Evolutionary conservation across 2,888 invertebrate genomes (phyloP).

Genomic region (Diarsia brunnea): DNA sequence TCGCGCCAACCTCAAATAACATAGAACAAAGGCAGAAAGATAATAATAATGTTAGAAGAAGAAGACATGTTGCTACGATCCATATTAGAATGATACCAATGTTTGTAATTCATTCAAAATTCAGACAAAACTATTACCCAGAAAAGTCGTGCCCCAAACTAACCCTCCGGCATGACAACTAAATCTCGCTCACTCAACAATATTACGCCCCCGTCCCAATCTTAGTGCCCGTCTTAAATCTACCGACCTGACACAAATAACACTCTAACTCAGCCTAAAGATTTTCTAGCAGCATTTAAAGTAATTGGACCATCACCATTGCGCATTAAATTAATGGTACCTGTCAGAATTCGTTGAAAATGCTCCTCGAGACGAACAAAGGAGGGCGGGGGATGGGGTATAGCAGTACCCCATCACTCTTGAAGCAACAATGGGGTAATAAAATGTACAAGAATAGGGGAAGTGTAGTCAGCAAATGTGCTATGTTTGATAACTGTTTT

Average conservation of each 20-base stretch:
- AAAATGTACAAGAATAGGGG: slow-evolving; percentile 79
- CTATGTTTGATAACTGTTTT: slow-evolving; percentile 67
- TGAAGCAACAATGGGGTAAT: slow-evolving; percentile 80
- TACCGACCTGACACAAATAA: slow-evolving; percentile 49
- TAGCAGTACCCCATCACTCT: slow-evolving; percentile 77
- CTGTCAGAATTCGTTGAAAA: slow-evolving; percentile 80
- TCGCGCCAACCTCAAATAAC: too few species aligned
- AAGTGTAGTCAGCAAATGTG: slow-evolving; percentile 66
- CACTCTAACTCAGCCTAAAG: slow-evolving; percentile 55
- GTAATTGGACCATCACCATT: slow-evolving; percentile 73
- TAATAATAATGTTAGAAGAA: too few species aligned
- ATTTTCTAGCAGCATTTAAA: slow-evolving; percentile 68
- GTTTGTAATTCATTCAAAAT: not conserved
- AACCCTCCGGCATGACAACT: slow-evolving; percentile 4
- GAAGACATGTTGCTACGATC: too few species aligned
- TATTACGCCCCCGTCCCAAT: slow-evolving; percentile 20
- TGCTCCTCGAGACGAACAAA: slow-evolving; percentile 74
- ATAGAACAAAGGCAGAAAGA: too few species aligned
- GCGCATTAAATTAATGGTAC: slow-evolving; percentile 81
- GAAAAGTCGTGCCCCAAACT: not conserved
- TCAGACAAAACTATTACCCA: not conserved
- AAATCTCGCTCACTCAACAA: slow-evolving; percentile 44
- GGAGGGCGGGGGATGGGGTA: slow-evolving; percentile 45
- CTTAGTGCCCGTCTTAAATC: slow-evolving; percentile 35
- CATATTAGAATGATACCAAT: not conserved